Evolutionary conservation across 2,797 vertebrate genomes (phyloP), one percentile per base, ranked within the genome.

Genomic region (Gymnocypris eckloni): DNA sequence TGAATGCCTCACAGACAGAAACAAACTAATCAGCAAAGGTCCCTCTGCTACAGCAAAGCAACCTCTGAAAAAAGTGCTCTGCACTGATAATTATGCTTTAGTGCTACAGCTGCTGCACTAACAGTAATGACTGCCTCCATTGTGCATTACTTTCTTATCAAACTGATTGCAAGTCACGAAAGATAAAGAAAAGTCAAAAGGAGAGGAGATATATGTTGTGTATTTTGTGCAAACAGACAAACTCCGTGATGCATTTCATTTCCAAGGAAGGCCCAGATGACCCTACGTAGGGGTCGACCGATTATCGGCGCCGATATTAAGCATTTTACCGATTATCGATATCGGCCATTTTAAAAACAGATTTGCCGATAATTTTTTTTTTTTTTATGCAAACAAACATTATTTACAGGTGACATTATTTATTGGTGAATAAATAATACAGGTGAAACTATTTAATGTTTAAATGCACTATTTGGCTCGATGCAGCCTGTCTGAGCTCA

Each of bases 131-230:
- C 77, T 78, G 80, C 66, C 50, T 61, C 52, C 22, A 81, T 37
- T 80, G 73, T 79, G 52, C 13, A 33, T 41, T 59, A 12, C 61
- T 54, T 75, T 87, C 79, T 81, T 85, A 82, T 85, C 45, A 33
- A 79, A 43, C 54, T 50, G 16, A 79, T 16, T 56, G 18, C 18
- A 79, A 18, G 15, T 70, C 37, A 84, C n/a, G 20, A 82, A 39
- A 7, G 4, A 45, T 4, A 73, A 50, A 76, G n/a, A 56, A 10
- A 56, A 77, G n/a, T 22, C 33, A 73, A 64, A 61, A 39, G 54
- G 25, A 48, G 8, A 70, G 10, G 41, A 56, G 37, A 77, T 50
- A 79, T 12, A 28, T 13, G 15, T 45, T 70, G 41, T 82, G 11
- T n/a, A 82, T 71, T 81, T 70, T 54, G 22, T 43, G 22, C 41